Base-by-base conservation (phyloP, 2,888 invertebrate genomes). In the Cheilosia vulpina region DNA sequence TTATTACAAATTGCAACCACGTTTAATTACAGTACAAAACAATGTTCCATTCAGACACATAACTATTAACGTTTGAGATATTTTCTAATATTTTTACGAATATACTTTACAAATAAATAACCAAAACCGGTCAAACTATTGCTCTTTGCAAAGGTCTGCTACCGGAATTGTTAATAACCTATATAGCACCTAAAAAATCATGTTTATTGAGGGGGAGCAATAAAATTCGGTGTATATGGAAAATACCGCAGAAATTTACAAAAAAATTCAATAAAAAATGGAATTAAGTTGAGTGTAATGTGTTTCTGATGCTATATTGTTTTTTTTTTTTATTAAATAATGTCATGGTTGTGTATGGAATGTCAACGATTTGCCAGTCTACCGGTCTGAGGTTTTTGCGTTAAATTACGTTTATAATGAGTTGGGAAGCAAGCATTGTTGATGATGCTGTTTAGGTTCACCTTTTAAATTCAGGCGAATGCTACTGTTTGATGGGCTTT, bases 221-320 rank as follows among this genome's bases (percentile, higher is more conserved):
- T 62, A 77, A 82, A 72, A 62, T 62, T 55, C 13, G 58, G 24
- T 71, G 50, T 72, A 66, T 82, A 82, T 77, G 69, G 58, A 53
- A 58, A 27, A 58, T 52, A 53, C 34, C 11, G 13, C 11, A 43
- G 41, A 45, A 24, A 77, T 55, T 53, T 47, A 21, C 13, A 77
- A 62, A 43, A 55, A 82, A 72, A 71, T 63, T 69, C 17, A 45
- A 63, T 57, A 68, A 57, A 62, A 41, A 43, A 43, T 27, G 34
- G 13, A 19, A 47, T 38, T 4, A 73, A 53, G 38, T 73, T 53
- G 34, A 15, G 34, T 55, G n/a, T 68, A 76, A 77, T 63, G 62
- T n/a, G 71, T 24, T 58, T 77, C 41, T 63, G 78, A 69, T 62
- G 71, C 72, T 63, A 21, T 71, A 69, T 31, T 47, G 15, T 19